Evolutionary conservation across 2,888 invertebrate species (phyloP).

Genomic region (Rhaphigaster nebulosa): DNA sequence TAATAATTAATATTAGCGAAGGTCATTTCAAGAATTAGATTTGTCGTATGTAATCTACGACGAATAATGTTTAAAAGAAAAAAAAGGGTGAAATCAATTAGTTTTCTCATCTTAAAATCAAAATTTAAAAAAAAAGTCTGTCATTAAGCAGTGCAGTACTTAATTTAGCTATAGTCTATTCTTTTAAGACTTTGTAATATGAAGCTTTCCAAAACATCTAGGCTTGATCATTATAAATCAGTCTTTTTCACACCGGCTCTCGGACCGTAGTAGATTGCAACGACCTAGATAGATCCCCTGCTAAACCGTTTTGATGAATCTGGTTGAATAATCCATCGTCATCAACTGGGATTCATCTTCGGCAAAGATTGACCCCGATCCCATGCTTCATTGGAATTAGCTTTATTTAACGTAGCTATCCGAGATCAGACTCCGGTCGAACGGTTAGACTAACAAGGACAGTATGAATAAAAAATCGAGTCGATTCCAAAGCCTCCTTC

Average conservation of each 20-base stretch:
- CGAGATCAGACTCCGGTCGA: not conserved
- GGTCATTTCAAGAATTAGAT: too few species aligned
- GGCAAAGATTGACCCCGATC: not conserved
- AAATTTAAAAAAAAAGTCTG: too few species aligned
- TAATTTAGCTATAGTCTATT: too few species aligned
- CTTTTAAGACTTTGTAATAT: too few species aligned
- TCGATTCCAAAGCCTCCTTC: not conserved
- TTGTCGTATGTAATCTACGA: too few species aligned
- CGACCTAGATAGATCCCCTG: not conserved
- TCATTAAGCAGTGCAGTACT: too few species aligned
- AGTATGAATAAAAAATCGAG: not conserved
- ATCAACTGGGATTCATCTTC: not conserved
- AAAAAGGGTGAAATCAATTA: too few species aligned
- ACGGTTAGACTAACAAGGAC: not conserved
- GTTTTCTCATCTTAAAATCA: too few species aligned
- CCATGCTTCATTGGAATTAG: not conserved
- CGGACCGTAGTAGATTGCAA: not conserved
- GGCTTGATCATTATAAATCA: not conserved
- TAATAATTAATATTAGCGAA: too few species aligned
- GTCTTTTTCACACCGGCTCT: not conserved
- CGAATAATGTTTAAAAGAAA: too few species aligned
- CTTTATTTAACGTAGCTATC: not conserved
- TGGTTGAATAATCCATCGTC: not conserved
- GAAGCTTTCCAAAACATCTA: too few species aligned
- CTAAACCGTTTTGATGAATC: not conserved